Evolutionary conservation across 2,888 invertebrate genomes (phyloP).

Genomic region (Parnassius apollo): DNA sequence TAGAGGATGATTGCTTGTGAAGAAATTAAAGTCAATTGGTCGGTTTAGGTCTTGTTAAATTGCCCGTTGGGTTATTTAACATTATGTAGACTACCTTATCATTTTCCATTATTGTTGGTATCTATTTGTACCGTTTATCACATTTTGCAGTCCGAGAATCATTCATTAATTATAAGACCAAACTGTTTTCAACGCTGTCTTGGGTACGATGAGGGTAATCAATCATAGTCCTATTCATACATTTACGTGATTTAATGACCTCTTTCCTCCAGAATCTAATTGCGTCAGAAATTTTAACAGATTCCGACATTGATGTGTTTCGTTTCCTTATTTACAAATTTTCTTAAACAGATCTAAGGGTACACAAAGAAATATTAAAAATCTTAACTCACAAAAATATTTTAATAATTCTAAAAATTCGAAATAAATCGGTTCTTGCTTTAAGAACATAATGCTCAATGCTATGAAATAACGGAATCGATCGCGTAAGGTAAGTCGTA

Average conservation of each 20-base stretch:
- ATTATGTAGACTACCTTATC: background rate
- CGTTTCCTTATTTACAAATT: background rate
- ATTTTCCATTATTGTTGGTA: background rate
- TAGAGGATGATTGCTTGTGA: background rate
- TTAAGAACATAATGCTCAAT: background rate
- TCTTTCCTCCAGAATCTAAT: background rate
- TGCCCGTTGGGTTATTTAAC: no score
- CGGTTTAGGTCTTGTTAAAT: no score
- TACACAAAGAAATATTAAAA: background rate
- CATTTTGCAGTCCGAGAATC: slow-evolving; percentile 7
- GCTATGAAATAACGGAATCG: slow-evolving; percentile 4
- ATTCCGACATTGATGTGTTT: background rate
- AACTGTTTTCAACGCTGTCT: slow-evolving; percentile 16
- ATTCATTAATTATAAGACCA: slow-evolving; percentile 13
- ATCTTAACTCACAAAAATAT: no score
- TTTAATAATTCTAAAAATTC: background rate
- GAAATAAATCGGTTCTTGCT: background rate
- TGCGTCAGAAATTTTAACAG: slow-evolving; percentile 1
- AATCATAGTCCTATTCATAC: slow-evolving; percentile 19
- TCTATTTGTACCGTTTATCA: slow-evolving; percentile 5
- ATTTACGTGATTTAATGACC: slow-evolving; percentile 14
- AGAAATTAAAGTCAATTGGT: no score
- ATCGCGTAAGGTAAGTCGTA: slow-evolving; percentile 7
- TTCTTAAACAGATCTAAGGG: background rate
- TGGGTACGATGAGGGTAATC: slow-evolving; percentile 5